Conservation (phyloP, 92 coral and sea anemone species). For the Metridium senile region DNA sequence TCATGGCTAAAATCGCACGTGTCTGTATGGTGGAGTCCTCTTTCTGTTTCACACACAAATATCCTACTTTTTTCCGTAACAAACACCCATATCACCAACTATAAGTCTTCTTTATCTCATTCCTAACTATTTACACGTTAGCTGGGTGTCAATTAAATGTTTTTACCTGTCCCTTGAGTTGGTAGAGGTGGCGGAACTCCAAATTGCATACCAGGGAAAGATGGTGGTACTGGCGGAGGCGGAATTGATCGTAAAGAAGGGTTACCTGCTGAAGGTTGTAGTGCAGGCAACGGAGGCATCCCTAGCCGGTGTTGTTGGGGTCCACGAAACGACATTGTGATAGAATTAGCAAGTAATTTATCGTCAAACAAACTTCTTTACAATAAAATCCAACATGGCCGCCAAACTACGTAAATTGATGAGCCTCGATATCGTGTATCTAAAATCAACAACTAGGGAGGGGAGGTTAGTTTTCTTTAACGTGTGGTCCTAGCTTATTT, state of each 20-base stretch:
- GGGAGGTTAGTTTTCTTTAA: background rate
- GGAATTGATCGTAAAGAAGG: slow-evolving; percentile 73
- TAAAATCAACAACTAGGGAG: background rate
- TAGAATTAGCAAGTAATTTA: slow-evolving; percentile 9
- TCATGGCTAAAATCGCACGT: slow-evolving; percentile 1
- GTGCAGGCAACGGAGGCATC: slow-evolving; percentile 74
- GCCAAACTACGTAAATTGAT: background rate
- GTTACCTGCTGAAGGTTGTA: slow-evolving; percentile 56
- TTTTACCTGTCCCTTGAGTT: slow-evolving; percentile 58
- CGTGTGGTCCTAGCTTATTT: background rate
- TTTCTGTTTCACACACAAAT: background rate
- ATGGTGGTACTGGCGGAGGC: slow-evolving; percentile 91
- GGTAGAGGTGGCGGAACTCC: slow-evolving; percentile 87
- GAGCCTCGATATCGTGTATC: slow-evolving; percentile 31
- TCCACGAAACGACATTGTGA: slow-evolving; percentile 83
- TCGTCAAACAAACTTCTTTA: slow-evolving; percentile 3
- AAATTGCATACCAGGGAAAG: slow-evolving; percentile 74
- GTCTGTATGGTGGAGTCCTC: background rate
- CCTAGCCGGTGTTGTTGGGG: slow-evolving; percentile 75
- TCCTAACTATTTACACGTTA: background rate
- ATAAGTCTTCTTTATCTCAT: background rate
- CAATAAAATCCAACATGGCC: slow-evolving; percentile 60
- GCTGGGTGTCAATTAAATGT: background rate
- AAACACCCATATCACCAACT: background rate
- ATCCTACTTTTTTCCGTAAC: background rate